phyloP scores from a whole-genome alignment of 2,113 vertebrate genomes.

The Pygoscelis antarcticus region DNA sequence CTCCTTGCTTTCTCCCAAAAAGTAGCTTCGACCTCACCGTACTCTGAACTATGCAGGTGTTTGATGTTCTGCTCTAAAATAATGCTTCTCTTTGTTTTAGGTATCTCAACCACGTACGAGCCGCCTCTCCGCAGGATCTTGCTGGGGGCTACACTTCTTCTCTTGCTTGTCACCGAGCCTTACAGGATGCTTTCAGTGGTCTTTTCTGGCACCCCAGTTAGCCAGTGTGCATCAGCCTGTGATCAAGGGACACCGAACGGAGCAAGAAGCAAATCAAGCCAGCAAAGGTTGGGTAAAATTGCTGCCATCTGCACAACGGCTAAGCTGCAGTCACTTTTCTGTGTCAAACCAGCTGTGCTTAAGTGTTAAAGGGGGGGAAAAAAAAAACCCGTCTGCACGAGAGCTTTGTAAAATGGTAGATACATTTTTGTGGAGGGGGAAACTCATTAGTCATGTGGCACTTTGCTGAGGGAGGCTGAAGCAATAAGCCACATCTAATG shows the following conservation, averaged over 20 bases:
- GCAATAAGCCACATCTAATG: slow-evolving; percentile 71
- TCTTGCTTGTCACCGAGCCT: slow-evolving; percentile 91
- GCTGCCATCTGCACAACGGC: slow-evolving; percentile 3
- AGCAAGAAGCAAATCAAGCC: neutral
- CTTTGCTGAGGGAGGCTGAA: slow-evolving; percentile 71
- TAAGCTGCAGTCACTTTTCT: neutral
- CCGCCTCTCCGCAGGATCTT: slow-evolving; percentile 87
- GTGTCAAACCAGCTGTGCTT: slow-evolving; percentile 40
- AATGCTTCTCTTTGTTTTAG: slow-evolving; percentile 68
- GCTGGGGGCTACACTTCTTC: slow-evolving; percentile 93
- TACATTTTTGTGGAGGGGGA: slow-evolving; percentile 59
- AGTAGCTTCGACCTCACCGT: rapidly evolving
- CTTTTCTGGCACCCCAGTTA: slow-evolving; percentile 85
- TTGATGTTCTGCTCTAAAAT: neutral
- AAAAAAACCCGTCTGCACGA: neutral
- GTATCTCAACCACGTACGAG: slow-evolving; percentile 93
- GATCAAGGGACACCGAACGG: neutral
- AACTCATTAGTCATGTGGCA: slow-evolving; percentile 58
- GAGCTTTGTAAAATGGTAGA: slow-evolving; percentile 24
- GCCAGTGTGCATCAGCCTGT: neutral
- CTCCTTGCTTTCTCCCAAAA: neutral
- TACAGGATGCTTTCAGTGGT: slow-evolving; percentile 96
- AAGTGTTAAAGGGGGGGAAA: neutral
- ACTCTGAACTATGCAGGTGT: rapidly evolving
- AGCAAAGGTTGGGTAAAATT: slow-evolving; percentile 49